Percentiles rank a stretch among this genome's conserved stretches.
Evolutionary conservation across 2,113 vertebrate species (phyloP).

Genomic region (Nibea coibor): DNA sequence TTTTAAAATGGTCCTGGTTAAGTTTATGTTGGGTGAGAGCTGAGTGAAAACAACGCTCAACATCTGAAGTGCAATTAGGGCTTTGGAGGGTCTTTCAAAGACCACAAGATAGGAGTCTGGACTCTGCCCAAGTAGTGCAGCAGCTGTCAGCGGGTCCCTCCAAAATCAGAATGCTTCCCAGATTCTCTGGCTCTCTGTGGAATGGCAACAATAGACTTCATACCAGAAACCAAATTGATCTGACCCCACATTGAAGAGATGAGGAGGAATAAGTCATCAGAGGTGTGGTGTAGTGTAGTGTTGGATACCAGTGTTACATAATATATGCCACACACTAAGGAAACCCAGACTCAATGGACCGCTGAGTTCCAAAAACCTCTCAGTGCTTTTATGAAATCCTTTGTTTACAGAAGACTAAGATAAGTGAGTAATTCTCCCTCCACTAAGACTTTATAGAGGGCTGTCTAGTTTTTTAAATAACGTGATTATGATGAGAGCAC

Average conservation of each 20-base stretch:
- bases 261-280: conserved; percentile 45
- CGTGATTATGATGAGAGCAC: conserved; percentile 33
- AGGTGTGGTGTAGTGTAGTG: conserved; percentile 41
- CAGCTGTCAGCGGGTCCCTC: conserved; percentile 79
- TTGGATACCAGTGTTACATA: conserved; percentile 55
- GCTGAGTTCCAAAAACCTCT: conserved; percentile 57
- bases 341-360: conserved; percentile 39
- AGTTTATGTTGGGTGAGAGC: conserved; percentile 63
- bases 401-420: conserved; percentile 66
- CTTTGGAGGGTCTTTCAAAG: conserved; percentile 71
- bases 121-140: conserved; percentile 66
- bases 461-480: conserved; percentile 44
- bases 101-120: conserved; percentile 65
- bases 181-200: conserved; percentile 68
- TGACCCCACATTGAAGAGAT: conserved; percentile 43
- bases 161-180: conserved; percentile 72
- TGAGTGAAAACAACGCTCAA: conserved; percentile 59
- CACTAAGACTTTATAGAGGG: conserved; percentile 9
- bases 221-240: conserved; percentile 69
- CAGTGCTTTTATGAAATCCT: conserved; percentile 58
- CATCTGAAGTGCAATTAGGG: conserved; percentile 71
- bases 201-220: conserved; percentile 74
- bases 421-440: conserved; percentile 55
- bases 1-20: conserved; percentile 47
- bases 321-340: conserved; percentile 35